Base-by-base conservation (phyloP, 2,888 invertebrate species). In the Polymixis flavicincta region DNA sequence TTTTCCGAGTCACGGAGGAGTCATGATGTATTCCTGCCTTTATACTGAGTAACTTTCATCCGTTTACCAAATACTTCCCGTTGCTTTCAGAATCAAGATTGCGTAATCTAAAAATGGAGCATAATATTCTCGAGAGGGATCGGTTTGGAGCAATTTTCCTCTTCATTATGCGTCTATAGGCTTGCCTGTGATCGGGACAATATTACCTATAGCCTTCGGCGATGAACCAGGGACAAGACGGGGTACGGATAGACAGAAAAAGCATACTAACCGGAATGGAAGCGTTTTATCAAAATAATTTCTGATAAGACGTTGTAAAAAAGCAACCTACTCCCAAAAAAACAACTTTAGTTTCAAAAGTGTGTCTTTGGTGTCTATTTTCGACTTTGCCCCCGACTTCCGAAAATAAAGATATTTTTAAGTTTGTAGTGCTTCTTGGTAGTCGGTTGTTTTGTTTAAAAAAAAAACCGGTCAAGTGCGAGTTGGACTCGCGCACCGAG, bases 31-130 rank as follows among this genome's bases (percentile, higher is more conserved):
- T 71, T 22, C 17, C 32, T 14, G 22, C 7, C 22, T 22, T 50
- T 6, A 52, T n/a, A 32, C 17, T 17, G 6, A 54, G 7, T 3
- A 7, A 45, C 14, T 78, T 68, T 78, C 8, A 52, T 50, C 59
- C 1, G 22, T 22, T 52, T 42, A 59, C 50, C 13, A 28, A 59
- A 81, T 64, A 76, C 45, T 67, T 78, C 67, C 57, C 48, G 25
- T 76, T 60, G 55, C 22, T 66, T 61, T 61, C 55, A 55, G 42
- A 32, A 69, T 83, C 79, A 78, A 84, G 72, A 83, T 83, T 72
- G 45, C 32, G 79, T 83, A 72, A 78, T 81, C 84, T 72, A 28
- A 67, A 72, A 69, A 42, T 52, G 52, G 9, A 42, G 52, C 66
- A 65, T 67, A 67, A 77, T 70, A 77, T 55, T 72, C 79, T 71